Base-by-base conservation (phyloP, 2,888 invertebrate species). In the Alcis repandata region DNA sequence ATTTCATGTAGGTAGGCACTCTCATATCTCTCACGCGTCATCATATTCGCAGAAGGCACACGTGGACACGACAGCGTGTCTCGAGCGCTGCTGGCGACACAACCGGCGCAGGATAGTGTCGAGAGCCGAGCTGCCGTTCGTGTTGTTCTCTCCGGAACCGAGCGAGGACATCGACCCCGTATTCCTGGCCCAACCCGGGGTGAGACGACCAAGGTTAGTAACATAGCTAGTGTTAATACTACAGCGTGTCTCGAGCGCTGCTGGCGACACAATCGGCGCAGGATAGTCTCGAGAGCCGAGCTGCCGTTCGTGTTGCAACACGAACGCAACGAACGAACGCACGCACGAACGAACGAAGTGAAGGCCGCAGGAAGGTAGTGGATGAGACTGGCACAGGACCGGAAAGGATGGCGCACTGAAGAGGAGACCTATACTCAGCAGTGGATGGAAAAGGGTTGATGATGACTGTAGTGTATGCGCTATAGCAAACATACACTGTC, bases 161-260 rank as follows among this genome's bases (percentile, higher is more conserved):
- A 45, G 43, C 0, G 84, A 89, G 54, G 33, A 63, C 0, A 69
- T 89, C 0, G 89, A 89, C 32, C 46, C 41, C 0, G 82, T 82
- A 0, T 91, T 91, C 62, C 33, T 43, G 0, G 57, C 86, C 1
- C 79, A 85, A 0, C 46, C 66, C 0, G 84, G 79, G 0, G 76
- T 87, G 0, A 78, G 63, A n/a, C 74, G 91, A n/a, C 86, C 86
- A 0, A 87, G 89, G 91, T 27, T 27, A 6, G 2, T 89, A 56
- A 1, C 33, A 13, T 0, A n/a, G n/a, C n/a, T n/a, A n/a, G n/a
- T n/a, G n/a, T n/a, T n/a, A n/a, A 54, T 0, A 71, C 83, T 0
- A 79, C 87, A 0, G 68, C 75, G 0, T 61, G 58, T 0, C 72
- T 86, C 0, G 71, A 73, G 1, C 19, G 19, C 1, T 19, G 11